Evolutionary conservation across 2,113 vertebrate species (phyloP).

Genomic region (Leptocoma aspasia): DNA sequence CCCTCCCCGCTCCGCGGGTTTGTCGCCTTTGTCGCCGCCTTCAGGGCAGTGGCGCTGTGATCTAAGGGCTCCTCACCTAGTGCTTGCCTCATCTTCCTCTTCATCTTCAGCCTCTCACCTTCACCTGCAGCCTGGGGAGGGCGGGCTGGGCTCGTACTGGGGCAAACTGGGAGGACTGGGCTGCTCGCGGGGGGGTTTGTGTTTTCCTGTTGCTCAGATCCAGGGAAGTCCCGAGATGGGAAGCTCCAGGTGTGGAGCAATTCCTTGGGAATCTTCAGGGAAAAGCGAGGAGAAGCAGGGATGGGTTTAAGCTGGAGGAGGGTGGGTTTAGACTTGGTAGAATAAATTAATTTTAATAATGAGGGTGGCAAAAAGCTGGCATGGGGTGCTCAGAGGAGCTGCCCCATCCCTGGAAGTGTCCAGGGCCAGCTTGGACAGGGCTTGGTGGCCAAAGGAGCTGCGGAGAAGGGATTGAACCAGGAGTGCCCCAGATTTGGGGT

Average conservation of each 20-base stretch:
- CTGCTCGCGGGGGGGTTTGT: fast-evolving
- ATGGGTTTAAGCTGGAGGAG: not conserved
- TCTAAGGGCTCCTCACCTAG: not conserved
- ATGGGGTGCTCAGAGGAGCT: not conserved
- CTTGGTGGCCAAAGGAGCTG: not conserved
- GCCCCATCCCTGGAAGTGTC: not conserved
- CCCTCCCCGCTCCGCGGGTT: not conserved
- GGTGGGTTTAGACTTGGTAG: fast-evolving
- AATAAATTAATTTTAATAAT: fast-evolving
- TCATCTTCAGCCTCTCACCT: conserved; percentile 24
- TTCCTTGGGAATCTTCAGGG: not conserved
- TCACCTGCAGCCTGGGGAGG: not conserved
- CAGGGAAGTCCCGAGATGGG: not conserved
- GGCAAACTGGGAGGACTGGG: fast-evolving
- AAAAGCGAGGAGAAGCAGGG: not conserved
- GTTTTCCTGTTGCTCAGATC: not conserved
- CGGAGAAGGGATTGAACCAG: not conserved
- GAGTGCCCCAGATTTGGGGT: fast-evolving
- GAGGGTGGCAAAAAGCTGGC: not conserved
- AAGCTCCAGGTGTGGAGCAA: not conserved
- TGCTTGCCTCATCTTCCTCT: not conserved
- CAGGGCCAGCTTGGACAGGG: not conserved
- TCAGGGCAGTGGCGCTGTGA: not conserved
- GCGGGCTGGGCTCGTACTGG: not conserved
- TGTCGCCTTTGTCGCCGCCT: not conserved